A percentile compares a stretch with the other conserved stretches of the same genome.
Conservation (phyloP, 2,888 invertebrate genomes). For the Acleris cristana region DNA sequence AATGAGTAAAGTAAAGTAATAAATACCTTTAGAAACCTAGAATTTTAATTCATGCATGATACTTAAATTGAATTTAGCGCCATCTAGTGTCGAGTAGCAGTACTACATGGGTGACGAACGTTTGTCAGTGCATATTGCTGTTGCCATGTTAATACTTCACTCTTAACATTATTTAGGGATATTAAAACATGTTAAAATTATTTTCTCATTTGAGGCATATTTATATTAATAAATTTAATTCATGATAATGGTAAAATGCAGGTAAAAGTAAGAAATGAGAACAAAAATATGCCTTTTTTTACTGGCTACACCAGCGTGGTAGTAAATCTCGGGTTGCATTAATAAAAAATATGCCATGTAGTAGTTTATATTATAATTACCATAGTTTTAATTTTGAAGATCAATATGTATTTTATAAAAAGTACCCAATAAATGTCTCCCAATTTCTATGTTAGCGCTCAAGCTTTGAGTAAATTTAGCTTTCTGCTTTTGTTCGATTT, state of each 20-base stretch:
- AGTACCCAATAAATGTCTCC: no score
- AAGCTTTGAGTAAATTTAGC: no score
- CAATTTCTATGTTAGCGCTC: no score
- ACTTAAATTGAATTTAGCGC: neutral
- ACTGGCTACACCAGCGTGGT: neutral
- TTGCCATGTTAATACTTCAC: no score
- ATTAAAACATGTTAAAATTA: neutral
- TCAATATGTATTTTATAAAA: no score
- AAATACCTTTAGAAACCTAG: no score
- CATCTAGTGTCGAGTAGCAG: slow-evolving; percentile 22
- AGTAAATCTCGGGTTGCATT: slow-evolving; percentile 7
- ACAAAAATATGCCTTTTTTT: neutral
- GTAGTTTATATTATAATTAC: neutral
- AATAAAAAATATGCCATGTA: neutral
- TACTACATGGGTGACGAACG: neutral
- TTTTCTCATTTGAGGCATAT: neutral
- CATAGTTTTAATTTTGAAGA: no score
- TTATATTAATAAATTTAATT: neutral
- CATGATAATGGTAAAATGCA: neutral
- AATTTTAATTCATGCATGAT: no score
- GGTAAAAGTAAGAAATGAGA: no score
- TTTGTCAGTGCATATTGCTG: no score
- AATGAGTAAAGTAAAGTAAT: no score
- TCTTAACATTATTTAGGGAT: no score
- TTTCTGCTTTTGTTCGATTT: neutral